phyloP scores from a whole-genome alignment of 2,797 vertebrate genomes.

The Syngnathus rostellatus region DNA sequence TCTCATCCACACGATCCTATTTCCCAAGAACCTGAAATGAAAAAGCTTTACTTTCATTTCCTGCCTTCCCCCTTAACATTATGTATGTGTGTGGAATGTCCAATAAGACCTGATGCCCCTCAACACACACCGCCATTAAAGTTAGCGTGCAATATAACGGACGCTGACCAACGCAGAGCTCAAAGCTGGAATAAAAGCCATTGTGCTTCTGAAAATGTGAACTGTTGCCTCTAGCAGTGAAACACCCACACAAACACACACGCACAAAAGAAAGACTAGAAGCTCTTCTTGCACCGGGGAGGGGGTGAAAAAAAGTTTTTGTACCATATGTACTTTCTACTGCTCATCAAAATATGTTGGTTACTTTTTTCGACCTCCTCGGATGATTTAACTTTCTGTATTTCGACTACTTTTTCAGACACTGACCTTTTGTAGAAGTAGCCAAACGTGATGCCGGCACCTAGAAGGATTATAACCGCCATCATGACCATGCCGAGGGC shows the following conservation, averaged over 20 bases:
- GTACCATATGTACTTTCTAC: no score
- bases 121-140: background rate
- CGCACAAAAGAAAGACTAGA: no score
- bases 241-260: no score
- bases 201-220: background rate
- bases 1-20: constrained; percentile 7
- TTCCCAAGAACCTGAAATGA: constrained; percentile 20
- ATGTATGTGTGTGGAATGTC: background rate
- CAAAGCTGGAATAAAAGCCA: background rate
- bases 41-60: constrained; percentile 21
- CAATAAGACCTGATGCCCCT: background rate
- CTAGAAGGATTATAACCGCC: constrained; percentile 67
- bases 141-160: background rate
- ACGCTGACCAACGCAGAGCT: background rate
- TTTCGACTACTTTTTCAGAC: background rate
- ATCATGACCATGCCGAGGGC: constrained; percentile 69
- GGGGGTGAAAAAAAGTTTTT: no score
- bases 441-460: constrained; percentile 69
- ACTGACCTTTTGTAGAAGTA: constrained; percentile 76
- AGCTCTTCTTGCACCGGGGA: no score
- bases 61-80: constrained; percentile 1
- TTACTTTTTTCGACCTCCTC: background rate
- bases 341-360: no score
- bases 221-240: background rate
- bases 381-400: no score